Percentiles rank a stretch among this genome's conserved stretches.
Evolutionary conservation across 2,888 invertebrate species (phyloP).

Genomic region (Acanthosepion esculentum): DNA sequence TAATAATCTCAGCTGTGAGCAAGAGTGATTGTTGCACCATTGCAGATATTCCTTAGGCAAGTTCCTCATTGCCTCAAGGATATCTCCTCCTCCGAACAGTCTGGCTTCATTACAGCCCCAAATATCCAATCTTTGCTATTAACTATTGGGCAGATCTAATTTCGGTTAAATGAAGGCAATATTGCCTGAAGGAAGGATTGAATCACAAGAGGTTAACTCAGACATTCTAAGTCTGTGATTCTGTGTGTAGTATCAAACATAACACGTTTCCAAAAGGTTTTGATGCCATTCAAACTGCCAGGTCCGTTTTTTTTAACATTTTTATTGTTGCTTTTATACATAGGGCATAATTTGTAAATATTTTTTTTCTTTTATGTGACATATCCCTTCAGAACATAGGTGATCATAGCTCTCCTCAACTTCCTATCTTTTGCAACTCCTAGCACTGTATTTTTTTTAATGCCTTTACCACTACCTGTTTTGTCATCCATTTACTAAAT

Average conservation of each 20-base stretch:
- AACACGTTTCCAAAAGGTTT: not conserved
- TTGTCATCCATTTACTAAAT: no score
- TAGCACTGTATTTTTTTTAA: no score
- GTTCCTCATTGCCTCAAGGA: not conserved
- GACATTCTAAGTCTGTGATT: not conserved
- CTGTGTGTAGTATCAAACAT: not conserved
- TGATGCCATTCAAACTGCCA: not conserved
- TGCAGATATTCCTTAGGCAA: not conserved
- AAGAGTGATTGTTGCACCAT: not conserved
- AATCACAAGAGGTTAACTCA: not conserved
- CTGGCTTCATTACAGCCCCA: conserved; percentile 21
- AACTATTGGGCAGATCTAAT: conserved; percentile 11
- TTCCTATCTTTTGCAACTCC: no score
- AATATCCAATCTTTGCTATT: conserved; percentile 33
- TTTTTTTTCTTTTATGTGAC: no score
- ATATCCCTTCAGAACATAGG: no score
- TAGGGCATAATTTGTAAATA: no score
- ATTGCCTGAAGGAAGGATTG: not conserved
- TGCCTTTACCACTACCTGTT: no score
- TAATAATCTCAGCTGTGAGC: not conserved
- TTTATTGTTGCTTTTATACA: no score
- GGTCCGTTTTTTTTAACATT: not conserved
- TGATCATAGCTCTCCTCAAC: no score
- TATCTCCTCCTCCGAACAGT: conserved; percentile 18
- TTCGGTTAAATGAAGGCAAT: conserved; percentile 15